Evolutionary conservation across 2,113 vertebrate species (phyloP), one percentile per base, ranked within the genome.

Genomic region (Hiodon tergisus): DNA sequence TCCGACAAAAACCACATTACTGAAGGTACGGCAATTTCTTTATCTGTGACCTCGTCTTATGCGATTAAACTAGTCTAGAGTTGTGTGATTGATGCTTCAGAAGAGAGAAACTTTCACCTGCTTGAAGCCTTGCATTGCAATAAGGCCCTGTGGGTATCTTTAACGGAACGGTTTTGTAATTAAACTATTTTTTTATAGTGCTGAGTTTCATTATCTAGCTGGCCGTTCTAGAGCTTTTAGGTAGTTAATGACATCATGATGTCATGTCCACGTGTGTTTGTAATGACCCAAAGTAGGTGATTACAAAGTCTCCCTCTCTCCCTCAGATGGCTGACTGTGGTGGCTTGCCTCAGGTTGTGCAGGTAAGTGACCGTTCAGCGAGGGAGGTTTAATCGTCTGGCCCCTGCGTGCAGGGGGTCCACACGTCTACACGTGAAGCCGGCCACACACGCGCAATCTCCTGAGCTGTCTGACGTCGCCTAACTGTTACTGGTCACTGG

Each of bases 261-360:
- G 31, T n/a, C 17, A 46, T 63, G 17, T 63, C 17, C 17, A 31
- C n/a, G 50, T 53, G 66, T 68, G 5, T 31, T 66, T 50, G 0
- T 31, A 31, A 31, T 31, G 31, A 31, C 31, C 31, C 31, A 31
- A 31, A 31, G 31, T 31, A 0, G 31, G 31, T 31, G 31, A 2
- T 31, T 31, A 31, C 31, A 31, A 31, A 31, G 31, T 31, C 3
- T 66, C 51, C 82, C 82, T 70, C 51, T 75, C 51, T 88, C 85
- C 61, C 59, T 52, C 82, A 99, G 97, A 99, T 99, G 97, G 95
- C 96, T 1, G 96, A 99, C 81, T 99, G 97, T 13, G 97, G 97
- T 72, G 97, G 96, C 31, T 85, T 99, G 78, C 97, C 97, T 57
- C 96, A 99, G 84, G 95, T 97, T 74, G 96, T 98, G 72, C 97